Conservation (phyloP, 2,113 vertebrate species). For the Struthio camelus region DNA sequence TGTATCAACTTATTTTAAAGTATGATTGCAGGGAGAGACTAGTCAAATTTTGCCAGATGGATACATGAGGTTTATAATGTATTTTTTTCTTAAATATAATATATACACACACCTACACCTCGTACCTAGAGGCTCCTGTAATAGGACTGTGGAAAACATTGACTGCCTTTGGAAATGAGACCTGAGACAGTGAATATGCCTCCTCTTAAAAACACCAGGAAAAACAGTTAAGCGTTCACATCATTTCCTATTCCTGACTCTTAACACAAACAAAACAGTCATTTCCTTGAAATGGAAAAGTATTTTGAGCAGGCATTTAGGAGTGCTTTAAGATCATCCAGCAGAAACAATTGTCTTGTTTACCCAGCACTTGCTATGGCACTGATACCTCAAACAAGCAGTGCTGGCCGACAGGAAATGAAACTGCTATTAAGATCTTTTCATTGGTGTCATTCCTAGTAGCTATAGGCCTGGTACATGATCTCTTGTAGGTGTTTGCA, state of each 20-base stretch:
- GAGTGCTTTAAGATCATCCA: not conserved
- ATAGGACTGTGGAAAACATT: not conserved
- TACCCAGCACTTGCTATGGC: not conserved
- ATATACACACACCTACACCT: not conserved
- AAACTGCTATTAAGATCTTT: accelerated
- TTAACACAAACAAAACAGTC: slow-evolving; percentile 13
- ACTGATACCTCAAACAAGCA: accelerated
- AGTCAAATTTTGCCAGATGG: not conserved
- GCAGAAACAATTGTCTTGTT: not conserved
- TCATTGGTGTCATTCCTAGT: accelerated
- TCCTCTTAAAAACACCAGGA: slow-evolving; percentile 7
- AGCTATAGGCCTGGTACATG: accelerated
- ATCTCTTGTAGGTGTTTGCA: not conserved
- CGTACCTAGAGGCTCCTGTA: not conserved
- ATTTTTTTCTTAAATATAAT: not conserved
- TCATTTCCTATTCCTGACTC: slow-evolving; percentile 49
- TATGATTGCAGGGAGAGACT: not conserved
- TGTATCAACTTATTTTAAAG: not conserved
- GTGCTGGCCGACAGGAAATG: not conserved
- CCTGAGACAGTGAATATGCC: not conserved
- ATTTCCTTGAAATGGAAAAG: slow-evolving; percentile 23
- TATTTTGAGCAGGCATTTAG: not conserved
- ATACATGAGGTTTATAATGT: not conserved
- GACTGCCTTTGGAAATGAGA: not conserved
- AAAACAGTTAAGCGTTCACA: not conserved